Conservation (phyloP, 2,113 vertebrate genomes). For the Rhabdomys dilectus region DNA sequence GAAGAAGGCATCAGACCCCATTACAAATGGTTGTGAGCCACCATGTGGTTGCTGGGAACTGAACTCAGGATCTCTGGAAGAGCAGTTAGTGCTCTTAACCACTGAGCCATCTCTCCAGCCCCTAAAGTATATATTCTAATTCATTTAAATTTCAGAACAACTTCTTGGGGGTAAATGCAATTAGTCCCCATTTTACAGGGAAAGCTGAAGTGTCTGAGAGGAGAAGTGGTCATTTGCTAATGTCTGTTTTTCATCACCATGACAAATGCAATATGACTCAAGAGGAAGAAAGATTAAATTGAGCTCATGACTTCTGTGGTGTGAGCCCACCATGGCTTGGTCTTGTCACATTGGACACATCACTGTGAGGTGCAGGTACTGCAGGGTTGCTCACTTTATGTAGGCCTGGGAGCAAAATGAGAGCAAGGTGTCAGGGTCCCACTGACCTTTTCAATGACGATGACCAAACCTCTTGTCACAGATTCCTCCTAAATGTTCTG, state of each 20-base stretch:
- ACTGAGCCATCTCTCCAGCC: no score
- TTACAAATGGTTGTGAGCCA: no score
- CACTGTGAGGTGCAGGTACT: neutral
- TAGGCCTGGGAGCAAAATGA: neutral
- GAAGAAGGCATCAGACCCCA: no score
- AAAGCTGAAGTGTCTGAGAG: neutral
- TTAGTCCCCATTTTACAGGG: neutral
- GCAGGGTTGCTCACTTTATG: neutral
- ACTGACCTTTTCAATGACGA: neutral
- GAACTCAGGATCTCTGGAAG: no score
- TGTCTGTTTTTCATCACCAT: neutral
- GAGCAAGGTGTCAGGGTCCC: neutral
- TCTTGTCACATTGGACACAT: neutral
- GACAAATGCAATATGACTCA: neutral
- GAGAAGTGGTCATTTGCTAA: neutral
- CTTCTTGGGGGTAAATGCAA: neutral
- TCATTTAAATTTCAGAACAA: slow-evolving; percentile 15
- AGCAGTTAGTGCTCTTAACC: no score
- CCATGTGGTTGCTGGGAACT: no score
- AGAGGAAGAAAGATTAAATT: neutral
- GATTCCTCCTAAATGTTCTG: neutral
- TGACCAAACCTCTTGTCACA: neutral
- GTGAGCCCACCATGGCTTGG: neutral
- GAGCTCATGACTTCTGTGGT: neutral
- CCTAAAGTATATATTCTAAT: neutral